Percentiles rank a stretch among this genome's conserved stretches.
phyloP scores from a whole-genome alignment of 2,888 invertebrate genomes.

The Dryadula phaetusa region DNA sequence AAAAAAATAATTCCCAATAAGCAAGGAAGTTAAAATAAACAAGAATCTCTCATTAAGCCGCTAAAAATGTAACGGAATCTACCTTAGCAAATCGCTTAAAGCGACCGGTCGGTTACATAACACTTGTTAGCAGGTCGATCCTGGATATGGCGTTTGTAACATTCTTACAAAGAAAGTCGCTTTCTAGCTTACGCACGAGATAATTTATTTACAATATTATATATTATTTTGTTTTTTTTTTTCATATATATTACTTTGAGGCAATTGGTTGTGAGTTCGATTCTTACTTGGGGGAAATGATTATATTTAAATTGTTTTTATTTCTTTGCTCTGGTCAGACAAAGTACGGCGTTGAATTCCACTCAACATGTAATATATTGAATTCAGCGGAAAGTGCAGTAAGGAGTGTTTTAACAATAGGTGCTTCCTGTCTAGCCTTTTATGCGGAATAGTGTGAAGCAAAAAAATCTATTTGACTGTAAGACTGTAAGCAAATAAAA shows the following conservation, averaged over 20 bases:
- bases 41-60: slow-evolving; percentile 11
- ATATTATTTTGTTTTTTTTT: background rate
- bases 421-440: no score
- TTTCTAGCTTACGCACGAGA: slow-evolving; percentile 69
- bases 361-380: no score
- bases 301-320: background rate
- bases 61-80: slow-evolving; percentile 20
- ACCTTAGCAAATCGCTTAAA: slow-evolving; percentile 33
- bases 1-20: background rate
- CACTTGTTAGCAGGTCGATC: slow-evolving; percentile 43
- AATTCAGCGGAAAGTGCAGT: no score
- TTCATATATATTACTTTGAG: no score
- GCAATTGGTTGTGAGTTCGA: background rate
- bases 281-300: background rate
- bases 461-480: no score
- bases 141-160: slow-evolving; percentile 55
- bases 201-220: slow-evolving; percentile 39
- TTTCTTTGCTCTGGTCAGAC: background rate
- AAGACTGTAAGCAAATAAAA: background rate
- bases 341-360: background rate
- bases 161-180: slow-evolving; percentile 76
- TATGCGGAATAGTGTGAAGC: no score
- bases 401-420: no score
- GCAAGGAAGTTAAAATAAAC: slow-evolving; percentile 4
- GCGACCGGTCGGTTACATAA: slow-evolving; percentile 37